Base-by-base conservation (phyloP, 1,140 invertebrate genomes). In the Hylaeus volcanicus region DNA sequence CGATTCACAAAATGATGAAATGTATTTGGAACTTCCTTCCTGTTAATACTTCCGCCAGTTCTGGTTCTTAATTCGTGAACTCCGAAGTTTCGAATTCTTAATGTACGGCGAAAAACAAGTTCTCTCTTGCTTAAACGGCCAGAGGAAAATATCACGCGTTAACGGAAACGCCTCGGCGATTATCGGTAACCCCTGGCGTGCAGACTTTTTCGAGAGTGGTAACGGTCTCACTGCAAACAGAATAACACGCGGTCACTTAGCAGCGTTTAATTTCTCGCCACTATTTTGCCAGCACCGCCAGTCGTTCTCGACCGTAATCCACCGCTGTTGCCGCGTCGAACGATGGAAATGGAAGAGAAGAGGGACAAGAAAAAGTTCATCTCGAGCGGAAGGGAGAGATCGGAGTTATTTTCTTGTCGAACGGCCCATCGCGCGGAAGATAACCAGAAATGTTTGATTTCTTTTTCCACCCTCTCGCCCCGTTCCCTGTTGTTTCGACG, bases 391-490 rank as follows among this genome's bases (percentile, higher is more conserved):
- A 5, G 5, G 9, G 68, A 71, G 80, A 79, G 81, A 69, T 64
- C 64, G 73, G 48, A 81, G 78, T 87, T 87, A 85, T 88, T 88
- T 88, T 88, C 86, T 88, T 65, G 80, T 77, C 74, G 64, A 86
- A 77, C 81, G 75, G 81, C 71, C 71, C 79, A 86, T 80, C 63
- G 48, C 37, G 45, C 37, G 75, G 85, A 89, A 74, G 87, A 85
- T 87, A 89, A 86, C 85, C 87, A 88, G 87, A 88, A 85, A 83
- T 88, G 84, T 88, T 88, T 84, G 84, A 88, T 81, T 88, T 83
- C 81, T 88, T 87, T 88, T 85, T 72, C 71, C 75, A 53, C 68
- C 41, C 61, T 37, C 45, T 51, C 37, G 11, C 56, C 37, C 55
- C 65, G 51, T 61, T 60, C 55, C 43, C 71, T 15, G 48, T 45